These are phyloP conservation scores for Anguilla japonica DNA, from an alignment of 2,113 vertebrate species.

Conservation along the genomic window DNA sequence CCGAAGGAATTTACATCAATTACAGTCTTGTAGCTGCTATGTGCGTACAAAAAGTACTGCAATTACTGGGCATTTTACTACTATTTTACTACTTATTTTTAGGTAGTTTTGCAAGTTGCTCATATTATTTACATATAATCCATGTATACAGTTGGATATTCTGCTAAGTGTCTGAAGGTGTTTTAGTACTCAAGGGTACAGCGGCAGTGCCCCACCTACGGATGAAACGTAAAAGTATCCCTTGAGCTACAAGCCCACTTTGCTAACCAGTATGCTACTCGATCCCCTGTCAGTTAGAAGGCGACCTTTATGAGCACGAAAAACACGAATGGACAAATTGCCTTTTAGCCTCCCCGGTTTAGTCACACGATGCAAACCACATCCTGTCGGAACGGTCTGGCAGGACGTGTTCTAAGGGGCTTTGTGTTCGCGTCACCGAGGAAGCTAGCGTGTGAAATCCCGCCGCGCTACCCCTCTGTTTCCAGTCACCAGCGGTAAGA, in stretches of 20 bases:
- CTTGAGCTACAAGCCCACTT: no score
- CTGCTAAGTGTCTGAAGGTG: no score
- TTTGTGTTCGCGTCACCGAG: background rate
- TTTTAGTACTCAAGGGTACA: no score
- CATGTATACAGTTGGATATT: no score
- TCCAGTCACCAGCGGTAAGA: conserved; percentile 38
- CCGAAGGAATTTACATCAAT: background rate
- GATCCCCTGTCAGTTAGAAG: no score
- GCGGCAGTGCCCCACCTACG: no score
- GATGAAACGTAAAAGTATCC: no score
- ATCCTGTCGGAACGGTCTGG: background rate
- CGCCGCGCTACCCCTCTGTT: conserved; percentile 22
- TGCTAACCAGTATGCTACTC: background rate
- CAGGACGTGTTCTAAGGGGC: background rate
- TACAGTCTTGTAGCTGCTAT: background rate
- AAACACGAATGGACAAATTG: conserved; percentile 47
- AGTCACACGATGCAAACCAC: conserved; percentile 49
- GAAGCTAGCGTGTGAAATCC: conserved; percentile 18
- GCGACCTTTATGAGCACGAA: background rate
- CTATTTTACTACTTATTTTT: no score
- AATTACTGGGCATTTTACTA: no score
- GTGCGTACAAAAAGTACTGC: background rate
- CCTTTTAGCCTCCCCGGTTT: conserved; percentile 51
- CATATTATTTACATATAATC: no score
- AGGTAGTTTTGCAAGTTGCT: no score